A percentile compares a stretch with the other conserved stretches of the same genome.
Conservation (phyloP, 2,113 vertebrate genomes). For the Benitochromis conjunctus region DNA sequence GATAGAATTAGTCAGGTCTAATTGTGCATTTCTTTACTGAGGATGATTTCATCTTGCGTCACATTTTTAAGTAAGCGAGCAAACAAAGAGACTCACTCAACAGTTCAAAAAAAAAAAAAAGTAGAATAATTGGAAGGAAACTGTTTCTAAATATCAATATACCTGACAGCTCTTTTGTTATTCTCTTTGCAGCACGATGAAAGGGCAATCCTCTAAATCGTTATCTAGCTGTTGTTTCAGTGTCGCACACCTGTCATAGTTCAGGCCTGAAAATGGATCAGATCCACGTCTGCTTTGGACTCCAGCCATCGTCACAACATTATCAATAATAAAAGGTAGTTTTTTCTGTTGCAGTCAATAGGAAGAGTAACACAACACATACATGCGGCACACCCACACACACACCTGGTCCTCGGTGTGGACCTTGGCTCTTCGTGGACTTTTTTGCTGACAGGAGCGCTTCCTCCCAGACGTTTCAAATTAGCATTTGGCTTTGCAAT, state of each 20-base stretch:
- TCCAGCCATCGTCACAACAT: conserved; percentile 16
- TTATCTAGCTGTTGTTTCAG: background rate
- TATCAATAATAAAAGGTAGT: conserved; percentile 4
- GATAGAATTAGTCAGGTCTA: background rate
- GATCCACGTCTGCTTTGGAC: conserved; percentile 25
- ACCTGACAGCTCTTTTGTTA: conserved; percentile 24
- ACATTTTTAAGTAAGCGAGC: background rate
- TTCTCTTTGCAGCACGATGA: conserved; percentile 52
- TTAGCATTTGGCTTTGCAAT: conserved; percentile 24
- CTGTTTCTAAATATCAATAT: background rate
- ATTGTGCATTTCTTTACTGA: background rate
- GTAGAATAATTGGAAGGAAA: background rate
- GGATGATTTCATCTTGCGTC: background rate
- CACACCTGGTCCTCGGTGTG: background rate
- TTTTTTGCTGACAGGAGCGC: conserved; percentile 26
- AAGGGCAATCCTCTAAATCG: conserved; percentile 38
- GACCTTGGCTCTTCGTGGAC: background rate
- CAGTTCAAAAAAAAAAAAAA: background rate
- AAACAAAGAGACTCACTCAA: background rate
- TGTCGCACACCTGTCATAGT: background rate
- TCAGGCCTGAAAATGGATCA: conserved; percentile 14
- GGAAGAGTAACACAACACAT: background rate
- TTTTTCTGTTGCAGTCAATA: conserved; percentile 14
- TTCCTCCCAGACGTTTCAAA: conserved; percentile 26
- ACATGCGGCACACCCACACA: background rate